These are phyloP conservation scores for Luperina testacea DNA, from an alignment of 2,888 invertebrate species.

Conservation along the genomic window DNA sequence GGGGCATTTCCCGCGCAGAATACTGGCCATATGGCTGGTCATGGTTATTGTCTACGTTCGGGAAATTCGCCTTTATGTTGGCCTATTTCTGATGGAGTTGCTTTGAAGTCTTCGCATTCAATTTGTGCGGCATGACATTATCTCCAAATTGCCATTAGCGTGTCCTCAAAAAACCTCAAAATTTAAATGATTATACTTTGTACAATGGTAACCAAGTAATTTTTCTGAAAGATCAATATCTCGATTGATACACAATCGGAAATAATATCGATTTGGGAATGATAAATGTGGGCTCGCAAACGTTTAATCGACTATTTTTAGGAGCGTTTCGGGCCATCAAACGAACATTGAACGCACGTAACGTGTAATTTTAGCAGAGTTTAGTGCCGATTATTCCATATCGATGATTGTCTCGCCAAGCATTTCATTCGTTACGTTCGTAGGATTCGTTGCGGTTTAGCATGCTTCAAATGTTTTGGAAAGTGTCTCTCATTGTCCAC, in stretches of 20 bases:
- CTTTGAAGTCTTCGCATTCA: not conserved
- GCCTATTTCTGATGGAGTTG: not conserved
- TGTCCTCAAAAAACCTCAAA: too few species aligned
- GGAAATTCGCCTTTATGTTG: conserved; percentile 10
- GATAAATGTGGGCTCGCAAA: conserved; percentile 22
- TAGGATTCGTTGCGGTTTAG: conserved; percentile 24
- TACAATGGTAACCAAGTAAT: not conserved
- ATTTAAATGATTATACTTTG: not conserved
- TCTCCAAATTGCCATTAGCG: not conserved
- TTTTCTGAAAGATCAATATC: not conserved
- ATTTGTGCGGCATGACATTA: not conserved
- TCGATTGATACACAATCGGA: conserved; percentile 6
- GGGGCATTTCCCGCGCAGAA: conserved; percentile 16
- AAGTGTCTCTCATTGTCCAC: conserved; percentile 25
- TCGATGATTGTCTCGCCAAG: conserved; percentile 31
- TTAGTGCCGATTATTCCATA: conserved; percentile 36
- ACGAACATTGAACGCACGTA: conserved; percentile 53
- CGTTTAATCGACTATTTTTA: conserved; percentile 51
- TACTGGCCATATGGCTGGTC: conserved; percentile 7
- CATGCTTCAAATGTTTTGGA: conserved; percentile 46
- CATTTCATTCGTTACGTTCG: conserved; percentile 43
- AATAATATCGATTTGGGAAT: conserved; percentile 7
- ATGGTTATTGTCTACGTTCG: not conserved
- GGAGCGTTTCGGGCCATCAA: conserved; percentile 39
- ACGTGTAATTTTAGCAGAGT: conserved; percentile 34